Evolutionary conservation across 2,888 invertebrate genomes (phyloP), one percentile per base, ranked within the genome.

Genomic region (Sphecodes monilicornis): DNA sequence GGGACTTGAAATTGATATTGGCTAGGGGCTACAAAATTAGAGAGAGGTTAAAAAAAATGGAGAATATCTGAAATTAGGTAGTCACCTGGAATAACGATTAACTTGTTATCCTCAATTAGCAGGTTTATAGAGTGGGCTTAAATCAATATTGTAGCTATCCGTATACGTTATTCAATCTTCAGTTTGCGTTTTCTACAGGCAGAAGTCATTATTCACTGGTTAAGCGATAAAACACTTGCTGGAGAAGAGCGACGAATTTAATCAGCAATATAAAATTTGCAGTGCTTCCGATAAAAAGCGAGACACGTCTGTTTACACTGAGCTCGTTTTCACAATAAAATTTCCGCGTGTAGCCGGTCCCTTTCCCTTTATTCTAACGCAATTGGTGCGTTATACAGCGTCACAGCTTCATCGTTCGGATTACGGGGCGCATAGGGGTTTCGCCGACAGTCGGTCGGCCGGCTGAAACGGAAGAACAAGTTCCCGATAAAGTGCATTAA

Each of bases 401-500:
- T 41, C 81, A 78, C 82, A 76, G 71, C 77, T 78, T 72, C 73
- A 75, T 75, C 77, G 77, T 36, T 16, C 43, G 66, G 46, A 39
- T 64, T 64, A 29, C 39, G 26, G 18, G 26, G 32, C 32, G 50
- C 50, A 43, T 11, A 57, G 5, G 18, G 22, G 50, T 32, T 26
- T 18, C 41, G 41, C 50, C 70, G 77, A 72, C 75, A 80, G 83
- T 60, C 73, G 83, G n/a, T 43, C 81, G 73, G 50, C 69, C 50
- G 50, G n/a, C 10, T 50, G 50, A 76, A 60, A 84, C 73, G 75
- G 82, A 84, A 57, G 60, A 84, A 76, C 78, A 74, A 78, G 83
- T 80, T 60, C 66, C n/a, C 83, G 88, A 86, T 88, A 88, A 88
- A 88, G 83, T 83, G 84, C 87, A 87, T 86, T 88, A 86, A 88